Base-by-base conservation (phyloP, 2,113 vertebrate genomes). In the Sturnus vulgaris region DNA sequence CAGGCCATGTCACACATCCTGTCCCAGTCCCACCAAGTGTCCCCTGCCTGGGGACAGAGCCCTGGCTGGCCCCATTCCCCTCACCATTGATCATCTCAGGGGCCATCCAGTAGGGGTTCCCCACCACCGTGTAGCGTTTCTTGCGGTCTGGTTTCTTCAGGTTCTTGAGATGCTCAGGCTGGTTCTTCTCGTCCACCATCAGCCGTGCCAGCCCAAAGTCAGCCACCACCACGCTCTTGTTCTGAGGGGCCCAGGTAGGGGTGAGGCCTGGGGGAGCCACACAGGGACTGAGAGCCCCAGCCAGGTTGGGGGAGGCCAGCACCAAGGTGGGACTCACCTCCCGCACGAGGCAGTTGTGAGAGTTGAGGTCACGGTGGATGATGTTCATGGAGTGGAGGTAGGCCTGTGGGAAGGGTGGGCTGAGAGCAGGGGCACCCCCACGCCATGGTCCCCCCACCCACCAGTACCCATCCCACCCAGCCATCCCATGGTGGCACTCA, bases 31-130 rank as follows among this genome's bases (percentile, higher is more conserved):
- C 76, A 79, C 23, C 59, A 57, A 10, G 11, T 2, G 0, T 76
- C 37, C 56, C 44, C 76, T 60, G 35, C 73, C 4, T 30, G 42
- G 55, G 37, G 21, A 69, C 82, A 85, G n/a, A 63, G 49, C 20
- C 64, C 77, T 46, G n/a, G 12, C 39, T 61, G 55, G 35, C 30
- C 57, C 25, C 1, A 0, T 14, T 14, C 13, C 35, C 19, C 40
- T 78, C 96, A 99, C 99, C 99, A 3, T 99, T 99, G 96, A 99
- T 99, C 99, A 99, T 99, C 96, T 99, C 99, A 0, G 99, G 99
- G 7, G 99, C 99, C 99, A 99, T 99, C 99, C 99, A 99, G 97
- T 99, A 99, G 0, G 99, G 99, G 96, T 99, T 99, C 59, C 99
- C 99, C 96, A 99, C 99, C 95, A 99, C 99, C 0, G 99, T 99